Conservation (phyloP, 2,888 invertebrate genomes). For the Troides aeacus region DNA sequence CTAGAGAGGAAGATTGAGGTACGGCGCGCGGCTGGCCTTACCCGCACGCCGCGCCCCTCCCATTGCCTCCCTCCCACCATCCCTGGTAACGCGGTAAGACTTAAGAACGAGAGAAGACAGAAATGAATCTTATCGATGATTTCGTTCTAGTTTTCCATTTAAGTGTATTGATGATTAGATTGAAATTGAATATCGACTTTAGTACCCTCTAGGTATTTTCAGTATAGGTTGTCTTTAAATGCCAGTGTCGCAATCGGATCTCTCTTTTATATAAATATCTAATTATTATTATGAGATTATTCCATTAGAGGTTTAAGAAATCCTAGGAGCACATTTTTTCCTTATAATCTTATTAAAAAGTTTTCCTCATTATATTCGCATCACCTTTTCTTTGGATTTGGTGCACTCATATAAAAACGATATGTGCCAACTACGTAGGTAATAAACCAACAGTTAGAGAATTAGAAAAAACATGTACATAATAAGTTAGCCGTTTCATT, state of each 20-base stretch:
- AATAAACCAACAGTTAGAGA: conserved; percentile 52
- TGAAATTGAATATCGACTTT: conserved; percentile 15
- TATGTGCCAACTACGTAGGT: conserved; percentile 56
- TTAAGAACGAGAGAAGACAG: conserved; percentile 33
- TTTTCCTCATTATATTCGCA: conserved; percentile 15
- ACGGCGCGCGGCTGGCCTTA: conserved; percentile 81
- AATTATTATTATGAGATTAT: conserved; percentile 70
- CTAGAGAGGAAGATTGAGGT: conserved; percentile 89
- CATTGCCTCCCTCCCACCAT: conserved; percentile 63
- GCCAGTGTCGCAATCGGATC: conserved; percentile 63
- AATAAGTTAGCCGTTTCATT: conserved; percentile 46
- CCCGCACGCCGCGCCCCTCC: conserved; percentile 75
- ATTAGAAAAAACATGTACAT: conserved; percentile 57
- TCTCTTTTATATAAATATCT: conserved; percentile 62
- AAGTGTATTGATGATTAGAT: conserved; percentile 24
- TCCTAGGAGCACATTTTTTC: conserved; percentile 34
- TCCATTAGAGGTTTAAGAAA: conserved; percentile 76
- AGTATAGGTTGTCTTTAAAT: conserved; percentile 41
- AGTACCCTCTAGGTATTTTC: conserved; percentile 21
- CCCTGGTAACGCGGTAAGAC: conserved; percentile 60
- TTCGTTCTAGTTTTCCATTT: conserved; percentile 27
- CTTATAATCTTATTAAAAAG: conserved; percentile 27
- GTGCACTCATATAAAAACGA: conserved; percentile 27
- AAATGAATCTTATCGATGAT: conserved; percentile 10
- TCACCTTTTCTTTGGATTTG: conserved; percentile 11